A percentile compares a stretch with the other conserved stretches of the same genome.
phyloP scores from a whole-genome alignment of 2,888 invertebrate genomes.

The Geophilus truncorum region DNA sequence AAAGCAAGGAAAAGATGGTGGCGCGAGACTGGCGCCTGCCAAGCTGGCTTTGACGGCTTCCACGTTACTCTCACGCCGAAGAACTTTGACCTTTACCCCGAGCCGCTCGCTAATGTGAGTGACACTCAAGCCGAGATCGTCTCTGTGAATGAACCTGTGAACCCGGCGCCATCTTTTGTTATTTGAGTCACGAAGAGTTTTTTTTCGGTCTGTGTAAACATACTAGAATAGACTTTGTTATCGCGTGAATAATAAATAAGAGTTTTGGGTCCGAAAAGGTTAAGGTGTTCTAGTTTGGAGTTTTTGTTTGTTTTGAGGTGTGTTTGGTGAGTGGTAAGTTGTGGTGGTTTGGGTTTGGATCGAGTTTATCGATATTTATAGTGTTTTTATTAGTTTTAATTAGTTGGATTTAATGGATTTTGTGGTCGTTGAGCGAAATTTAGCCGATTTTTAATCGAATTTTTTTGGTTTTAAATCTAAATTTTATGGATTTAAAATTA shows the following conservation, averaged over 20 bases:
- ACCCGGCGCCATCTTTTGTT: background rate
- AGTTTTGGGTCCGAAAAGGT: background rate
- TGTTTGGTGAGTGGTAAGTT: too few species aligned
- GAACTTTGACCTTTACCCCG: background rate
- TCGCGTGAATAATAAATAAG: background rate
- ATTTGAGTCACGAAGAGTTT: background rate
- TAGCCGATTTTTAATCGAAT: too few species aligned
- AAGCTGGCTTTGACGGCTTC: background rate
- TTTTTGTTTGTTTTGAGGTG: too few species aligned
- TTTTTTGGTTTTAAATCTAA: too few species aligned
- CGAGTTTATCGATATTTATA: too few species aligned
- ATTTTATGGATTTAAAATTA: too few species aligned
- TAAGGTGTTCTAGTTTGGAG: background rate
- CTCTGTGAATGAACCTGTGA: background rate
- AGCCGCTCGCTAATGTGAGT: background rate
- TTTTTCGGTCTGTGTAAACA: background rate
- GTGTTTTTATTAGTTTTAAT: too few species aligned
- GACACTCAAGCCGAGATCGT: background rate
- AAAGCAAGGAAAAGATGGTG: background rate
- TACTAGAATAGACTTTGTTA: background rate
- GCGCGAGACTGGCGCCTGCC: conserved; percentile 10
- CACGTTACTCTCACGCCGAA: background rate
- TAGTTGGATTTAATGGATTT: too few species aligned
- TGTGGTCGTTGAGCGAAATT: too few species aligned
- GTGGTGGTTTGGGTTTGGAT: too few species aligned